These are phyloP conservation scores for Falco naumanni DNA, from an alignment of 2,797 vertebrate genomes.

Conservation along the genomic window DNA sequence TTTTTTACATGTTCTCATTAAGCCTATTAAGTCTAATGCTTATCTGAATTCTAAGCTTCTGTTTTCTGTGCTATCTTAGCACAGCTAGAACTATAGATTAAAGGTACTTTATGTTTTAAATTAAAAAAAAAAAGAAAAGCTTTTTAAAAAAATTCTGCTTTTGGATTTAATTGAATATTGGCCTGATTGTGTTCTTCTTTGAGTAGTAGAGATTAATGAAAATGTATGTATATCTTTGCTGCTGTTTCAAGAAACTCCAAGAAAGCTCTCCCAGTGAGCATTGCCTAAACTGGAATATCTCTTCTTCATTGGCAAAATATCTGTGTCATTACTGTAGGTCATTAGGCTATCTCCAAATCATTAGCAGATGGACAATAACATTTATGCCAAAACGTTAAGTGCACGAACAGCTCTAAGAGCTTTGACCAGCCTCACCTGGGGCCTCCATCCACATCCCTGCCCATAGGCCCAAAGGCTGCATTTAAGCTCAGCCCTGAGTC, in stretches of 20 bases:
- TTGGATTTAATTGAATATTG: neutral
- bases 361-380: neutral
- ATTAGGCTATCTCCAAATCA: neutral
- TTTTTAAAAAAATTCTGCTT: neutral
- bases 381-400: neutral
- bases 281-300: neutral
- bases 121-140: neutral
- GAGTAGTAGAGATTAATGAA: neutral
- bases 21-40: neutral
- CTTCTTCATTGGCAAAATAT: neutral
- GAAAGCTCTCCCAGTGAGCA: neutral
- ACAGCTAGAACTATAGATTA: neutral
- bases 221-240: neutral
- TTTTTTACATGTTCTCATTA: neutral
- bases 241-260: neutral
- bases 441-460: neutral
- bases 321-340: neutral
- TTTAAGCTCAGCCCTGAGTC: neutral
- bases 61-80: neutral
- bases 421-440: neutral
- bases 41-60: slow-evolving; percentile 1
- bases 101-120: neutral
- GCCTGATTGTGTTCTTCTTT: neutral
- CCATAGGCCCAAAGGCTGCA: neutral
- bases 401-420: too few relatives aligned